phyloP scores from a whole-genome alignment of 1,140 invertebrate genomes.

The Holcopasites calliopsidis region DNA sequence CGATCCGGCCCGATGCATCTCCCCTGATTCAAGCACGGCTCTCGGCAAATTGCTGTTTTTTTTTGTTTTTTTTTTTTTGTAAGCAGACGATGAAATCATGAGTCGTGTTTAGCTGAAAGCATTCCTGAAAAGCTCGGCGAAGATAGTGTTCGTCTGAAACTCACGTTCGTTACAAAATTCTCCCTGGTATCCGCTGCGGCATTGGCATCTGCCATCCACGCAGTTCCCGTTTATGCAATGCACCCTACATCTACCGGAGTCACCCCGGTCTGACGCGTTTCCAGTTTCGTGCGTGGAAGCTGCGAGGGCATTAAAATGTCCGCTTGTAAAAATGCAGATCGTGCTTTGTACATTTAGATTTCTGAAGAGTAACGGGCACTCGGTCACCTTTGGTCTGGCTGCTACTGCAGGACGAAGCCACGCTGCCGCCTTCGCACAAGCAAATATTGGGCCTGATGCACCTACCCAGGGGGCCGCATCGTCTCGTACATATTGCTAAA shows the following conservation, averaged over 20 bases:
- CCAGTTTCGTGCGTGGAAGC: slow-evolving; percentile 59
- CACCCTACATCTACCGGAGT: slow-evolving; percentile 81
- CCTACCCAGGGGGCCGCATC: slow-evolving; percentile 85
- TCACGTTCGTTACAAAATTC: slow-evolving; percentile 90
- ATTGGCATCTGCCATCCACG: slow-evolving; percentile 85
- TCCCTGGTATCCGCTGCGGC: slow-evolving; percentile 86
- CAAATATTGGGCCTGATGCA: slow-evolving; percentile 92
- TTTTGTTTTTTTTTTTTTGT: too few relatives aligned
- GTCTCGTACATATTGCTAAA: slow-evolving; percentile 87
- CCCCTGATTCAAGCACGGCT: slow-evolving; percentile 91
- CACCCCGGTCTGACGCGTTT: slow-evolving; percentile 62
- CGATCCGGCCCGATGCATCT: slow-evolving; percentile 91
- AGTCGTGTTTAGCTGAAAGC: background rate
- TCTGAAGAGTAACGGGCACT: too few relatives aligned
- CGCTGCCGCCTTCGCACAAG: slow-evolving; percentile 85
- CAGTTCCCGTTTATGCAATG: slow-evolving; percentile 90
- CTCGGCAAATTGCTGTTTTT: slow-evolving; percentile 86
- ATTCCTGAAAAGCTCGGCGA: background rate
- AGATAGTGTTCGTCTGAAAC: slow-evolving; percentile 58
- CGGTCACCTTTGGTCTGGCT: slow-evolving; percentile 60
- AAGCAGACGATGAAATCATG: background rate
- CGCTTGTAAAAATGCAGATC: too few relatives aligned
- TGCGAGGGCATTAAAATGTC: slow-evolving; percentile 39
- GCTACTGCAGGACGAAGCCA: slow-evolving; percentile 79
- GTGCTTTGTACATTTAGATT: too few relatives aligned